These are phyloP conservation scores for Blastobasis lacticolella DNA, from an alignment of 2,888 invertebrate species.

Conservation along the genomic window DNA sequence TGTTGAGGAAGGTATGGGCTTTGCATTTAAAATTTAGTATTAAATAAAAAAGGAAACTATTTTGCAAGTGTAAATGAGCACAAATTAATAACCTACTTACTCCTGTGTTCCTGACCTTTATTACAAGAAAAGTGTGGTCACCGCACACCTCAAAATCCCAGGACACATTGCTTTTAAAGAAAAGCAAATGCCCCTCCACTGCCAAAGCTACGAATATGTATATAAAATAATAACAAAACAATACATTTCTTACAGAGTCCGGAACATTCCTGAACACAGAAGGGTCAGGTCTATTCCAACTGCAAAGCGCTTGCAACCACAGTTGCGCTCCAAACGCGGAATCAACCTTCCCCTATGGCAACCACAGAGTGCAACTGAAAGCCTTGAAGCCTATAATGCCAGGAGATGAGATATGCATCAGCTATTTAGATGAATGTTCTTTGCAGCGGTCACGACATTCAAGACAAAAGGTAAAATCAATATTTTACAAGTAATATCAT, in stretches of 20 bases:
- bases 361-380: slow-evolving; percentile 82
- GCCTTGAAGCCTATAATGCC: slow-evolving; percentile 81
- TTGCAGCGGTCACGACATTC: slow-evolving; percentile 88
- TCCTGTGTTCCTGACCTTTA: too few relatives aligned
- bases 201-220: too few relatives aligned
- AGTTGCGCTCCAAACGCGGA: slow-evolving; percentile 93
- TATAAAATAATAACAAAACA: too few relatives aligned
- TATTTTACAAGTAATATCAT: too few relatives aligned
- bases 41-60: too few relatives aligned
- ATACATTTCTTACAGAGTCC: slow-evolving; percentile 53
- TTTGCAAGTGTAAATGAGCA: too few relatives aligned
- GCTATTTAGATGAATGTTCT: slow-evolving; percentile 91
- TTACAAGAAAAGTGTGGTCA: too few relatives aligned
- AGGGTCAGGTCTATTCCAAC: slow-evolving; percentile 88
- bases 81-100: too few relatives aligned
- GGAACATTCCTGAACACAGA: slow-evolving; percentile 92
- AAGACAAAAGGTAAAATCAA: slow-evolving; percentile 79
- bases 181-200: too few relatives aligned
- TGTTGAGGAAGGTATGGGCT: slow-evolving; percentile 81
- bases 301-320: slow-evolving; percentile 95
- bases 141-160: too few relatives aligned
- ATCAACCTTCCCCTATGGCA: slow-evolving; percentile 87
- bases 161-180: too few relatives aligned
- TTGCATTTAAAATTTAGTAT: not conserved
- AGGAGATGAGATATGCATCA: slow-evolving; percentile 92